phyloP scores from a whole-genome alignment of 2,113 vertebrate species.

The Scalopus aquaticus region DNA sequence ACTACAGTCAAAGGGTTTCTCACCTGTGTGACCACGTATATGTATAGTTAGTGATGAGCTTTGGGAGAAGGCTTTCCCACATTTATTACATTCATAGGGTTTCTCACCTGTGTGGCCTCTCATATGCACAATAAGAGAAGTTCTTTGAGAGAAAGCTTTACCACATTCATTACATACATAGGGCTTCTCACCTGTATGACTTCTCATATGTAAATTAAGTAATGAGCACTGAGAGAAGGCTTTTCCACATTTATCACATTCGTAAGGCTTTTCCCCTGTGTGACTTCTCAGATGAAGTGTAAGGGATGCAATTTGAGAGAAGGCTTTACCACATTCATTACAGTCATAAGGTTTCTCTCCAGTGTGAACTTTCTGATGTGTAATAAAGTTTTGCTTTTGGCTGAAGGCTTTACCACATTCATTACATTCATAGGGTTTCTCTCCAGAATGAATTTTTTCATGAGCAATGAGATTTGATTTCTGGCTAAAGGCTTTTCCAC shows the following conservation, averaged over 20 bases:
- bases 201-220: conserved; percentile 77
- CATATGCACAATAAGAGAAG: conserved; percentile 79
- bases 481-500: conserved; percentile 78
- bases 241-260: conserved; percentile 77
- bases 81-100: conserved; percentile 80
- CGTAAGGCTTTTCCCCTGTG: conserved; percentile 79
- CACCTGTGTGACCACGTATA: conserved; percentile 81
- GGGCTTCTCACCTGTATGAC: conserved; percentile 76
- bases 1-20: conserved; percentile 78
- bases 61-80: conserved; percentile 83
- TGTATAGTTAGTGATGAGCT: conserved; percentile 80
- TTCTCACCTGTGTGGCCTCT: conserved; percentile 80
- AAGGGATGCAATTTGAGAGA: conserved; percentile 79
- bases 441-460: conserved; percentile 80
- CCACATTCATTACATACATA: conserved; percentile 80
- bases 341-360: conserved; percentile 81
- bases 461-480: conserved; percentile 79
- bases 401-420: conserved; percentile 80
- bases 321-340: conserved; percentile 80
- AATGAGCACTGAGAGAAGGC: conserved; percentile 75
- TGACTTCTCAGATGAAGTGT: conserved; percentile 78
- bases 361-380: conserved; percentile 79
- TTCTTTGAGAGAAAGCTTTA: conserved; percentile 79
- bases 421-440: conserved; percentile 76
- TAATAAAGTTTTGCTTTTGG: conserved; percentile 78